Conservation (phyloP, 2,888 invertebrate genomes). For the Keiferia lycopersicella region DNA sequence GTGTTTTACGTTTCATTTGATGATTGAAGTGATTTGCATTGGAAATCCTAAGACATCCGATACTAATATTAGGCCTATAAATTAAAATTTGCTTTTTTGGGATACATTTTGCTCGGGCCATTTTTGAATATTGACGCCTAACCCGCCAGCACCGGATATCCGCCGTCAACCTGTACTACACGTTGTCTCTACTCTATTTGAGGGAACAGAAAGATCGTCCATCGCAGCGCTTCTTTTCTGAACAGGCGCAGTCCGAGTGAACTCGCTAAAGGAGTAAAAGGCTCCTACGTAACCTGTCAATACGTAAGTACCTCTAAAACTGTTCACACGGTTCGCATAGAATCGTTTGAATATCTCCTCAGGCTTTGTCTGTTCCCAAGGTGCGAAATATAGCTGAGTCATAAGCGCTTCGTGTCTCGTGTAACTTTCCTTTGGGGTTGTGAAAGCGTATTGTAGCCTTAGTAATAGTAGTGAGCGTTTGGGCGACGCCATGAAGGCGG, state of each 20-base stretch:
- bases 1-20: not conserved
- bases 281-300: conserved; percentile 82
- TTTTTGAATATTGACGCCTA: conserved; percentile 55
- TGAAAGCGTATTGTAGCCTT: conserved; percentile 34
- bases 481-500: conserved; percentile 52
- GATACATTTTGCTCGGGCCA: conserved; percentile 37
- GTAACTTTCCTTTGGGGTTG: conserved; percentile 32
- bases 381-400: conserved; percentile 48
- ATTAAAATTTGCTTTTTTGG: not conserved
- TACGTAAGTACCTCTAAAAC: conserved; percentile 73
- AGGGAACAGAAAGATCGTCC: conserved; percentile 68
- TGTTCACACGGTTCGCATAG: conserved; percentile 37
- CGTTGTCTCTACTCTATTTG: conserved; percentile 71
- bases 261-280: conserved; percentile 81
- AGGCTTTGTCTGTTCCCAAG: conserved; percentile 38
- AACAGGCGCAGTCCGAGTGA: conserved; percentile 80
- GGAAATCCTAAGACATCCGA: not conserved
- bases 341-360: conserved; percentile 47
- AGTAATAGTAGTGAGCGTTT: conserved; percentile 50
- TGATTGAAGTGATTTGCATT: not conserved
- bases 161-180: conserved; percentile 66
- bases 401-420: conserved; percentile 38
- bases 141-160: conserved; percentile 66
- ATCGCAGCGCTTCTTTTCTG: conserved; percentile 75
- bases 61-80: not conserved